These are phyloP conservation scores for Drosophila mimica DNA, from an alignment of 2,888 invertebrate species.

Conservation along the genomic window DNA sequence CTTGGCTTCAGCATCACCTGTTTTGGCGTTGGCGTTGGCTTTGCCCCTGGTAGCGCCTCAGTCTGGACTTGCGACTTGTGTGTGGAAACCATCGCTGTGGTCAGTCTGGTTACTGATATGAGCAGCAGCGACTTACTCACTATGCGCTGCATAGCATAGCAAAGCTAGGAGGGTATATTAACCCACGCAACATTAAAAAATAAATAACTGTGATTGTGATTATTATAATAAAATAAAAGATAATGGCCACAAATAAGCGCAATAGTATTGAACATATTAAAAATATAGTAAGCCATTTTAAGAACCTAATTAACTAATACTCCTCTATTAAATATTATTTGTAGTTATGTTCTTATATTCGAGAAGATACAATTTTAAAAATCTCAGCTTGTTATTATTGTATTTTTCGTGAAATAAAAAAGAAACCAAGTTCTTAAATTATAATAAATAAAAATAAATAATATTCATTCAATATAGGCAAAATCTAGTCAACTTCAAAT, in stretches of 20 bases:
- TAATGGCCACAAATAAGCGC: background rate
- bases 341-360: background rate
- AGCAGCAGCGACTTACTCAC: slow-evolving; percentile 15
- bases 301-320: background rate
- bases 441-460: background rate
- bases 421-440: background rate
- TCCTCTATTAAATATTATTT: background rate
- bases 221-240: background rate
- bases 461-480: background rate
- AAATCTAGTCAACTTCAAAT: background rate
- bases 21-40: slow-evolving; percentile 45
- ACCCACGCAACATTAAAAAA: background rate
- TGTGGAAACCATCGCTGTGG: slow-evolving; percentile 23
- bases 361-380: background rate
- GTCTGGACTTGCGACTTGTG: slow-evolving; percentile 8
- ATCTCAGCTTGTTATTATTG: background rate
- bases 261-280: background rate
- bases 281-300: background rate
- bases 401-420: background rate
- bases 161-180: background rate
- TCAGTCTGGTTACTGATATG: slow-evolving; percentile 30
- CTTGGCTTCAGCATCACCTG: slow-evolving; percentile 46
- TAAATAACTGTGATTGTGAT: background rate
- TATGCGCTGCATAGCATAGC: background rate
- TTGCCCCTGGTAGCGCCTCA: slow-evolving; percentile 32